Conservation (phyloP, 2,113 vertebrate genomes). For the Cryptomyrus ogoouensis region DNA sequence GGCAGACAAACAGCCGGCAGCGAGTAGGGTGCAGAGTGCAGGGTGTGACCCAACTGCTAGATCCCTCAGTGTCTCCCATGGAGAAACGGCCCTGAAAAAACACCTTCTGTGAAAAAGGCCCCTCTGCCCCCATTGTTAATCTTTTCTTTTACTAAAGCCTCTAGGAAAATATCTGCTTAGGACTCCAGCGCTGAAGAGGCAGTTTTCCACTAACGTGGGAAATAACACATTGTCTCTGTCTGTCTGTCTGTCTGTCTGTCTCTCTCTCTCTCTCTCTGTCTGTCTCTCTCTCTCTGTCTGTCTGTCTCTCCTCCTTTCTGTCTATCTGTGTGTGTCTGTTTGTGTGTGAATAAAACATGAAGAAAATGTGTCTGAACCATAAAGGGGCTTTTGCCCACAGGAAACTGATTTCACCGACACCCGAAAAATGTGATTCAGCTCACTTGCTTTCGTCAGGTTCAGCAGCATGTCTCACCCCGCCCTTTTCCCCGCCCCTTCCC, state of each 20-base stretch:
- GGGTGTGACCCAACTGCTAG: not conserved
- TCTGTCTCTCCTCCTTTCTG: not conserved
- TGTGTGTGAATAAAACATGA: not conserved
- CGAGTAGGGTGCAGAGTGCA: not conserved
- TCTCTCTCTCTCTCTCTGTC: not conserved
- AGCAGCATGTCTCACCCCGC: not conserved
- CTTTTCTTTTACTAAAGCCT: conserved; percentile 44
- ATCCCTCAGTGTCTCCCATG: conserved; percentile 52
- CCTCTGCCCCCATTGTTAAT: conserved; percentile 35
- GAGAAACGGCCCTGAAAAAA: conserved; percentile 56
- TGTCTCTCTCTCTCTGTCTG: not conserved
- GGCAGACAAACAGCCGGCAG: no score
- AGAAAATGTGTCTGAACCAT: not conserved
- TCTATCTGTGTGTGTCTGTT: not conserved
- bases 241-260: not conserved
- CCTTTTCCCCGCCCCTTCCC: not conserved
- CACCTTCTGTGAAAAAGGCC: conserved; percentile 43
- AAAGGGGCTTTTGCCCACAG: not conserved
- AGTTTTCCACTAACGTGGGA: not conserved
- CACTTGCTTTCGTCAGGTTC: not conserved
- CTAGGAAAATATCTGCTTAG: not conserved
- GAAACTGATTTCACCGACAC: not conserved
- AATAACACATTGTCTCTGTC: not conserved
- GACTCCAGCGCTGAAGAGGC: not conserved
- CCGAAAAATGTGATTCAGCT: not conserved